These are phyloP conservation scores for Oligia latruncula DNA, from an alignment of 2,888 invertebrate species.

Conservation along the genomic window DNA sequence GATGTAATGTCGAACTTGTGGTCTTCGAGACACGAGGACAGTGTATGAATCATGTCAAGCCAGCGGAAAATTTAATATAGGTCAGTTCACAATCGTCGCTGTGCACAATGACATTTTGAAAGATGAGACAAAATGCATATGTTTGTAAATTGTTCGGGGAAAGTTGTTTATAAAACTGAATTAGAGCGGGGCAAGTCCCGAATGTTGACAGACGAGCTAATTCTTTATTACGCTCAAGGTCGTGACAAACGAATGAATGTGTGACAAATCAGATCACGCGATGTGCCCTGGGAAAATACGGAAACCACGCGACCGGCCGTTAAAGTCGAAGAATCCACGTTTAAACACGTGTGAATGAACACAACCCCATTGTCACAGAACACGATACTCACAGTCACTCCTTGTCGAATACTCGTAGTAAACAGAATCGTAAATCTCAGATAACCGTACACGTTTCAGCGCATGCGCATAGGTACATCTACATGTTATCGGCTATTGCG, in stretches of 20 bases:
- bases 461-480: constrained; percentile 42
- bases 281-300: constrained; percentile 32
- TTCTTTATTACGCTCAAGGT: constrained; percentile 40
- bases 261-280: constrained; percentile 49
- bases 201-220: constrained; percentile 17
- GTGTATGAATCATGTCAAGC: constrained; percentile 64
- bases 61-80: constrained; percentile 68
- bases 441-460: constrained; percentile 54
- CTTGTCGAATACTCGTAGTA: constrained; percentile 59
- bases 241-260: not conserved
- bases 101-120: constrained; percentile 53
- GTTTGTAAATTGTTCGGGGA: constrained; percentile 30
- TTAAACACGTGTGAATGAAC: constrained; percentile 49
- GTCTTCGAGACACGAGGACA: constrained; percentile 52
- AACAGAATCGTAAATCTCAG: constrained; percentile 65
- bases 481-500: constrained; percentile 27
- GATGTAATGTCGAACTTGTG: constrained; percentile 44
- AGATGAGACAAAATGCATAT: constrained; percentile 48
- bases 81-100: constrained; percentile 58
- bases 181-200: constrained; percentile 17
- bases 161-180: constrained; percentile 27
- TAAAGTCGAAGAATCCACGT: constrained; percentile 19
- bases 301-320: constrained; percentile 3
- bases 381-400: constrained; percentile 33
- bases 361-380: constrained; percentile 50